Evolutionary conservation across 1,140 invertebrate species (phyloP), one percentile per base, ranked within the genome.

Genomic region (Cyphomyrmex costatus): DNA sequence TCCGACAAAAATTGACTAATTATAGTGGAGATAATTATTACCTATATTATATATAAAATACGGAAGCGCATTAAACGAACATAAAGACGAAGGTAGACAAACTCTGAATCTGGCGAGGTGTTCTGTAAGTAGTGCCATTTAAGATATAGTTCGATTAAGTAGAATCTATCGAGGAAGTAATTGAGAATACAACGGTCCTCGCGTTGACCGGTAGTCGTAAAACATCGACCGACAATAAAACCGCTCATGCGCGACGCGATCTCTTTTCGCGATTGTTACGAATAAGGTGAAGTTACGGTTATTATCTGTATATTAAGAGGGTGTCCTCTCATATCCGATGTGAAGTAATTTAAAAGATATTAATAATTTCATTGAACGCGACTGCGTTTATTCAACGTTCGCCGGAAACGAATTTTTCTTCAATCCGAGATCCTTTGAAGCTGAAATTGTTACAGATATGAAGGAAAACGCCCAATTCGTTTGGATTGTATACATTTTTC

Each of bases 201-300:
- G 49, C 24, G n/a, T 56, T n/a, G 66, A 82, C 36, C 66, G 79
- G 53, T 70, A 74, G n/a, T 74, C 36, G 1, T 83, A 46, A 73
- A 46, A 70, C 49, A 36, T 16, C 33, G 63, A 68, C 16, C 63
- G 63, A 21, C 8, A 16, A 42, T 68, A 70, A 70, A 53, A 36
- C 3, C 21, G 53, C 36, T 60, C 33, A 21, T 46, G 60, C 24
- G 78, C 19, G 36, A 73, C 79, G 68, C 16, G 66, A 79, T 68
- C 21, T 80, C 30, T 53, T 14, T 73, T 46, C 79, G 19, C 24
- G 12, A 56, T 82, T 68, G 21, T 79, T 21, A 42, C 1, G 36
- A 71, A 33, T 51, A 78, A 79, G 4, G 42, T 30, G 36, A 83
- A 74, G 73, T 33, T 71, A 73, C 30, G 14, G 24, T 19, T 49